Evolutionary conservation across 2,888 invertebrate species (phyloP).

Genomic region (Nymphalis urticae): DNA sequence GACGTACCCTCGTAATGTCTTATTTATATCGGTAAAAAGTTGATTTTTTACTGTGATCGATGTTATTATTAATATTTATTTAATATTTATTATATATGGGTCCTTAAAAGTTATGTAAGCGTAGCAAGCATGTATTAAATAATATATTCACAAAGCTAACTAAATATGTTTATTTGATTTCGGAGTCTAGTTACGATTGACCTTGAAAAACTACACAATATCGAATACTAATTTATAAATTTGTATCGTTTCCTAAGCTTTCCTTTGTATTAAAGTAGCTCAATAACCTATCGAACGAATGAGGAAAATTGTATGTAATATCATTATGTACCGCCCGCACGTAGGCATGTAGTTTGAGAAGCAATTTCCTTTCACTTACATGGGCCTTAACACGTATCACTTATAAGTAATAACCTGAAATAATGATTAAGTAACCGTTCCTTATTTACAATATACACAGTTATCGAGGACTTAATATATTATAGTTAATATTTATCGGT

Average conservation of each 20-base stretch:
- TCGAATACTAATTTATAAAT: neutral
- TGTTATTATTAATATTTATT: too few species aligned
- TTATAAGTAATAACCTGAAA: neutral
- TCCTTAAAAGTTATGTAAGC: too few species aligned
- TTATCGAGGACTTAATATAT: neutral
- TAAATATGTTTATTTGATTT: too few species aligned
- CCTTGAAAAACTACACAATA: too few species aligned
- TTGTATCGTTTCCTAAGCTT: too few species aligned
- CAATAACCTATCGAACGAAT: neutral
- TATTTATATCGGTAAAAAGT: too few species aligned
- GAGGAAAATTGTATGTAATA: slow-evolving; percentile 1
- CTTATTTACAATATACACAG: neutral
- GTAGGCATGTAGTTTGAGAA: neutral
- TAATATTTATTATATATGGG: too few species aligned
- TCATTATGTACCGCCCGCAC: neutral
- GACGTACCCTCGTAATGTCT: neutral
- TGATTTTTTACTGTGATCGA: too few species aligned
- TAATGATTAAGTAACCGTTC: neutral
- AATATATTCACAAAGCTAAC: too few species aligned
- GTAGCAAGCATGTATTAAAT: too few species aligned
- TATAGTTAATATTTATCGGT: neutral
- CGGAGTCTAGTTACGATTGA: too few species aligned
- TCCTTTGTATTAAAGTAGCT: too few species aligned
- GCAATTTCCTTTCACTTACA: slow-evolving; percentile 8
- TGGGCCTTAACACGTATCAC: neutral